Percentiles rank a stretch among this genome's conserved stretches.
These are phyloP conservation scores for Hymenopus coronatus DNA, from an alignment of 2,888 invertebrate genomes.

Conservation along the genomic window DNA sequence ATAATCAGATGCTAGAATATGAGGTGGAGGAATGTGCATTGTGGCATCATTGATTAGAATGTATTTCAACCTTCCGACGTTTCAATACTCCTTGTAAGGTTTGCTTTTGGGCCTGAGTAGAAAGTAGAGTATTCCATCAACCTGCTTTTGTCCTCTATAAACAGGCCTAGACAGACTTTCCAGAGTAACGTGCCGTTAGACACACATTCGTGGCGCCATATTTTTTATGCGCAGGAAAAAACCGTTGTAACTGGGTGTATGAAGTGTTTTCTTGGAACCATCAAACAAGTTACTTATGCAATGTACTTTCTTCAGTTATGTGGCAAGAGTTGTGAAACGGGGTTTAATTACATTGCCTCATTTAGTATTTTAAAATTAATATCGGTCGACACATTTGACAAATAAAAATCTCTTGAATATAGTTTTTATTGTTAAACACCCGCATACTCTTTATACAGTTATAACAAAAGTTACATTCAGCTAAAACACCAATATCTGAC, in stretches of 20 bases:
- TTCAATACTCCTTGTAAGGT: too few species aligned
- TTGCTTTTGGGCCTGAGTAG: background rate
- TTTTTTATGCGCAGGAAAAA: background rate
- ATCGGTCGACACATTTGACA: background rate
- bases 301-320: background rate
- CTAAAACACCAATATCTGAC: too few species aligned
- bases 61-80: too few species aligned
- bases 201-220: too few species aligned
- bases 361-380: background rate
- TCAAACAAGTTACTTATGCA: background rate
- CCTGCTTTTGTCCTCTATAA: background rate
- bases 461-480: too few species aligned
- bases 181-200: background rate
- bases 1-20: too few species aligned
- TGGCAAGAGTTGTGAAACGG: background rate
- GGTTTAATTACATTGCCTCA: background rate
- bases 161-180: background rate
- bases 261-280: background rate
- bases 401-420: too few species aligned
- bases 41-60: too few species aligned
- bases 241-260: background rate
- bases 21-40: too few species aligned
- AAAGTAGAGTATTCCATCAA: background rate
- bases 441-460: too few species aligned
- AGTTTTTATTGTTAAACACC: too few species aligned